Evolutionary conservation across 2,113 vertebrate genomes (phyloP).

Genomic region (Ceyx melanurus): DNA sequence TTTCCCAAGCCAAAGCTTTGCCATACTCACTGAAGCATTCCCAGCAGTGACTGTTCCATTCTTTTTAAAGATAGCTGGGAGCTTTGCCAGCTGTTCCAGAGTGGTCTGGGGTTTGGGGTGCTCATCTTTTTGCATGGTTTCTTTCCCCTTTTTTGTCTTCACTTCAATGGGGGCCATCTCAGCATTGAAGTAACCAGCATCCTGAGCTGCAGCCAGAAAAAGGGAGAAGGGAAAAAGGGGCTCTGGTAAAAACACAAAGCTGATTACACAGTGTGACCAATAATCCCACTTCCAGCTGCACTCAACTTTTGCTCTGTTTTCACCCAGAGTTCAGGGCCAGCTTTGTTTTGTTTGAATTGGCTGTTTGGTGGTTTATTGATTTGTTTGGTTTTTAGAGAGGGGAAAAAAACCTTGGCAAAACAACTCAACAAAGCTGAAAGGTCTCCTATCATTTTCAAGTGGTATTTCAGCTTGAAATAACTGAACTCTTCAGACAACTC

Average conservation of each 20-base stretch:
- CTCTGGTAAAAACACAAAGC: background rate
- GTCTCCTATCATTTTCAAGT: background rate
- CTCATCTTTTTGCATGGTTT: slow-evolving; percentile 87
- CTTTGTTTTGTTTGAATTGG: background rate
- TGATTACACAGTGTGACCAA: background rate
- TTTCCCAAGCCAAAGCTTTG: background rate
- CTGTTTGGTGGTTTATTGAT: background rate
- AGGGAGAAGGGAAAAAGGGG: background rate
- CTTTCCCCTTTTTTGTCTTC: slow-evolving; percentile 89
- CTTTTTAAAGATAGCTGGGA: slow-evolving; percentile 90
- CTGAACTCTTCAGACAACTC: background rate
- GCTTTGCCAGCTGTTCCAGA: slow-evolving; percentile 87
- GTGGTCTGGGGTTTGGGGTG: slow-evolving; percentile 92
- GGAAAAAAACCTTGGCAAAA: background rate
- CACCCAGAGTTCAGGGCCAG: background rate
- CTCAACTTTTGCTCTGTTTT: background rate
- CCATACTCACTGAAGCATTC: slow-evolving; percentile 88
- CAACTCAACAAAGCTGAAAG: background rate
- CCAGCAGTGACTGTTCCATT: slow-evolving; percentile 92
- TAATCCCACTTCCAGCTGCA: background rate
- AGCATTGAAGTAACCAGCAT: slow-evolving; percentile 84
- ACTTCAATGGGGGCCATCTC: slow-evolving; percentile 94
- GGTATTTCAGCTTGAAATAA: background rate
- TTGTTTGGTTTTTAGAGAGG: background rate
- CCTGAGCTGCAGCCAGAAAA: slow-evolving; percentile 79